Evolutionary conservation across 2,888 invertebrate genomes (phyloP), one percentile per base, ranked within the genome.

Genomic region (Volucella inanis): DNA sequence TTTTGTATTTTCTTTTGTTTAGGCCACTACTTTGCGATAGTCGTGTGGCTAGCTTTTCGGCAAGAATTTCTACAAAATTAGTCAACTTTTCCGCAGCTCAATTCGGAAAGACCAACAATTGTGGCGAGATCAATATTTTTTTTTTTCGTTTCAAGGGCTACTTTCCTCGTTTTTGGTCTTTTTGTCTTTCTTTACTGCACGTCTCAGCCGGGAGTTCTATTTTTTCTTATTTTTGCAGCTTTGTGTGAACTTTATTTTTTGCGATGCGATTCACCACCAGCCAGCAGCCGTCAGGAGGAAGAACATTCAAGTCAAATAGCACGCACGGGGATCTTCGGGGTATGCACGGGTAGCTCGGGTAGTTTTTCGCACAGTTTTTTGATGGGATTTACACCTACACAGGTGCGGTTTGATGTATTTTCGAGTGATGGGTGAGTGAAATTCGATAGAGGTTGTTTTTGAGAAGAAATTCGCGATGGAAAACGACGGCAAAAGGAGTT

Each of bases 201-300:
- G 31, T 31, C 31, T 31, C 31, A 6, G 31, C 6, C 45, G 67
- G 67, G 47, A 71, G 77, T 71, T 65, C 61, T 68, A 64, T 65
- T 68, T 75, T 47, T 75, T 68, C 45, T 65, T 67, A 65, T 45
- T 71, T 41, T 59, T 68, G 15, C 15, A 65, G 47, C 64, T 65
- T 57, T 72, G 67, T 68, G 70, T 39, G 47, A 50, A n/a, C 45
- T n/a, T 67, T 41, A 74, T 79, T 82, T 70, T 84, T 79, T 49
- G 79, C 83, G 83, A 68, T 68, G 68, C 72, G 74, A 88, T 89
- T 89, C 88, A 89, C 88, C 88, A 90, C 89, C 89, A 31, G 31
- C 31, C 4, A 31, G 31, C 88, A 87, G 87, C 88, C 89, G 88
- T 70, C 38, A 84, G 83, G 72, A 83, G 82, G 82, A 74, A 67